Evolutionary conservation across 2,113 vertebrate genomes (phyloP).

Genomic region (Boleophthalmus pectinirostris): DNA sequence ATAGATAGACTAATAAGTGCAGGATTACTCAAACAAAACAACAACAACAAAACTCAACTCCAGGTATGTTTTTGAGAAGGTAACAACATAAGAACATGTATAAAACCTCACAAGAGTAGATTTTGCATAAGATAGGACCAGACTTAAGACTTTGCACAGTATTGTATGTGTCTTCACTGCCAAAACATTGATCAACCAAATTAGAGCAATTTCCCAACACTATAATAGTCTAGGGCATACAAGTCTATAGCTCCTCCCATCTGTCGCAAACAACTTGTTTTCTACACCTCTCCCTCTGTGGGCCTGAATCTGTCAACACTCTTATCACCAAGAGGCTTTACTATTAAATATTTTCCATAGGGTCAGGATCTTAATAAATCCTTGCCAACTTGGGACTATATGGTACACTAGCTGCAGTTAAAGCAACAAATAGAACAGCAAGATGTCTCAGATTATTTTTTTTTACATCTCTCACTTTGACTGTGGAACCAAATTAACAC

Average conservation of each 20-base stretch:
- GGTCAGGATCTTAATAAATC: slow-evolving; percentile 44
- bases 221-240: background rate
- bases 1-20: too few relatives aligned
- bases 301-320: slow-evolving; percentile 7
- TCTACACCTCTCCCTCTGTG: slow-evolving; percentile 12
- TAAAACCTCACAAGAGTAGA: too few relatives aligned
- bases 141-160: background rate
- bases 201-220: slow-evolving; percentile 5
- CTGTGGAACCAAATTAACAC: slow-evolving; percentile 7
- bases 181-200: slow-evolving; percentile 1
- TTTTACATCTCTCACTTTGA: slow-evolving; percentile 1
- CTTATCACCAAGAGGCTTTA: slow-evolving; percentile 27
- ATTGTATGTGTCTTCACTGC: background rate
- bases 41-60: too few relatives aligned
- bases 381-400: slow-evolving; percentile 21
- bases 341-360: slow-evolving; percentile 26
- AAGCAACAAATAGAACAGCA: background rate
- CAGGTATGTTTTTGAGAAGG: too few relatives aligned
- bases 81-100: too few relatives aligned
- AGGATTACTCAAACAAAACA: too few relatives aligned
- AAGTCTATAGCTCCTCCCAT: slow-evolving; percentile 6
- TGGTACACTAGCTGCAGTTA: slow-evolving; percentile 44
- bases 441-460: background rate
- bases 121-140: too few relatives aligned
- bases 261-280: slow-evolving; percentile 15